Percentiles rank a stretch among this genome's conserved stretches.
phyloP scores from a whole-genome alignment of 2,888 invertebrate genomes.

The Epirrhoe tristata region DNA sequence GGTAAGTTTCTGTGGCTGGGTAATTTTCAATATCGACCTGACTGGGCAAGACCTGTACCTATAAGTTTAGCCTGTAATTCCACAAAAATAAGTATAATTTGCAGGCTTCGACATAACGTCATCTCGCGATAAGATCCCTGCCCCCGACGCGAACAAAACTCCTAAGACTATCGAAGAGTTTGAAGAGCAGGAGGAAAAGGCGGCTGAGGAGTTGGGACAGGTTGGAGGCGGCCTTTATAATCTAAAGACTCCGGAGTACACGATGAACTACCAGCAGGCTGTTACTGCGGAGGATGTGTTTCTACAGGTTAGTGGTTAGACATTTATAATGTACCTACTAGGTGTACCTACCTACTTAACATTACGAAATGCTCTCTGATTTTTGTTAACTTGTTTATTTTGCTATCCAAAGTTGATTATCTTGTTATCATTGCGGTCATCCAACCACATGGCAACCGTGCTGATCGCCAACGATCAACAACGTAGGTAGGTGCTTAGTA shows the following conservation, averaged over 20 bases:
- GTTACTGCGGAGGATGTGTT: conserved; percentile 94
- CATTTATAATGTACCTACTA: not conserved
- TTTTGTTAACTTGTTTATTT: too few species aligned
- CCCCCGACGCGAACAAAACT: conserved; percentile 45
- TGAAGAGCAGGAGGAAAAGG: conserved; percentile 81
- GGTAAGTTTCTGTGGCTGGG: conserved; percentile 48
- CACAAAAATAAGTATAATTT: not conserved
- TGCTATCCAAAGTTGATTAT: too few species aligned
- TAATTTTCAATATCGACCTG: too few species aligned
- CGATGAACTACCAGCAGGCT: conserved; percentile 93
- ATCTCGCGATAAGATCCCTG: conserved; percentile 56
- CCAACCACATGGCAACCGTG: too few species aligned
- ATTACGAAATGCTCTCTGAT: too few species aligned
- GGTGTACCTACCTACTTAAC: not conserved
- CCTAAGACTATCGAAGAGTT: conserved; percentile 77
- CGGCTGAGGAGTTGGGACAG: conserved; percentile 74
- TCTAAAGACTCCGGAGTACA: conserved; percentile 89
- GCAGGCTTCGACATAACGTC: conserved; percentile 73
- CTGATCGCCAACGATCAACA: not conserved
- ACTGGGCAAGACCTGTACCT: not conserved
- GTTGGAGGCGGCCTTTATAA: conserved; percentile 83
- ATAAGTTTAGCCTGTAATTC: not conserved
- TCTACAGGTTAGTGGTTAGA: conserved; percentile 87
- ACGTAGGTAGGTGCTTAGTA: not conserved
- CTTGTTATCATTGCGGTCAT: too few species aligned